Conservation (phyloP, 2,113 vertebrate species). For the Fulmarus glacialis region DNA sequence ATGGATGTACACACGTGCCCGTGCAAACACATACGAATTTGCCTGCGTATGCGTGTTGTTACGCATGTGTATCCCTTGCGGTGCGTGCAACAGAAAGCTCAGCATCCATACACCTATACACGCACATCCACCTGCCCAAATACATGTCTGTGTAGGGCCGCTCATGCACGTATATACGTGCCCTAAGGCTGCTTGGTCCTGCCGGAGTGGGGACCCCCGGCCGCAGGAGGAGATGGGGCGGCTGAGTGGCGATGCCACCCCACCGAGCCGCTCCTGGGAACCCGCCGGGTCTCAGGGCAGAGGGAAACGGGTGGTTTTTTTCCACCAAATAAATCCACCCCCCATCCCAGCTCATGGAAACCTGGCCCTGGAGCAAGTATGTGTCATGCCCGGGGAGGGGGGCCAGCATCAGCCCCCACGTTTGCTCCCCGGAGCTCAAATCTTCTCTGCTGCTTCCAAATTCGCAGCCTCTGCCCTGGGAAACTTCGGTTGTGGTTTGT, state of each 20-base stretch:
- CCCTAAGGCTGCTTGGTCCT: background rate
- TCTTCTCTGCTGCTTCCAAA: constrained; percentile 12
- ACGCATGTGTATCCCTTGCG: fast-evolving
- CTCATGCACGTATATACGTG: fast-evolving
- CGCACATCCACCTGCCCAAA: background rate
- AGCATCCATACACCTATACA: background rate
- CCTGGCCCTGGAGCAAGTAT: constrained; percentile 41
- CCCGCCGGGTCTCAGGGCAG: background rate
- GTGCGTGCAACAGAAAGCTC: background rate
- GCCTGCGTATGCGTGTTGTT: fast-evolving
- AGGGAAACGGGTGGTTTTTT: background rate
- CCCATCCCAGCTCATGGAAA: background rate
- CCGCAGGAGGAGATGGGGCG: fast-evolving
- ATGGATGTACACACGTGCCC: fast-evolving
- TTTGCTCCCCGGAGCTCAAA: background rate
- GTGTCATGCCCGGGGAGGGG: background rate
- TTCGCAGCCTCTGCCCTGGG: background rate
- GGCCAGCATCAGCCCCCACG: background rate
- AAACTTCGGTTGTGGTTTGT: background rate
- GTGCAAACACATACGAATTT: background rate
- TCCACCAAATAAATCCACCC: background rate
- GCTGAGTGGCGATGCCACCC: background rate
- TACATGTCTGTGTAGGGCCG: fast-evolving
- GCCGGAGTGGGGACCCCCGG: background rate
- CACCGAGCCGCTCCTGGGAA: background rate